Base-by-base conservation (phyloP, 2,113 vertebrate species). In the Cyanoramphus novaezelandiae region DNA sequence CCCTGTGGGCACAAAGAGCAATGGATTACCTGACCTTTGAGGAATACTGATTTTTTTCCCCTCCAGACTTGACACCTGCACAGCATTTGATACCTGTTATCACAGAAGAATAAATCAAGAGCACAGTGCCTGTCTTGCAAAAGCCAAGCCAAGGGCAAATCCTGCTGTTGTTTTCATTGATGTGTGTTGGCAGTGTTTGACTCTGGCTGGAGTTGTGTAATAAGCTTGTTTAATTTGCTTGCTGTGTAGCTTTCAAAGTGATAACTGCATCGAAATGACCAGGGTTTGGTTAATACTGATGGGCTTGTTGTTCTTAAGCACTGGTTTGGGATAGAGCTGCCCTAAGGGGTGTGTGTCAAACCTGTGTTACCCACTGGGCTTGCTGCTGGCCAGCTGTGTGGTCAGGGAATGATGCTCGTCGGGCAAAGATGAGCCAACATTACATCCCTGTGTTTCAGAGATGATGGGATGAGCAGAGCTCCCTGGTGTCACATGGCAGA, bases 111-210 rank as follows among this genome's bases (percentile, higher is more conserved):
- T 69, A 93, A 96, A 94, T 64, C 81, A 86, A 92, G 74, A 82
- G 52, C 35, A 63, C 2, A 0, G 41, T 52, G 35, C 47, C 62
- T 87, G 65, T 68, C 86, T 76, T 65, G 47, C 47, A 64, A 46
- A 71, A 89, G 69, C 81, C 60, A 88, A 90, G 88, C 52, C 92
- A 70, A 88, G 75, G 93, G 80, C 91, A 93, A 93, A 97, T 74
- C 86, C 65, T 87, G 69, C 57, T 0, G 0, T 97, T 86, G 18
- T 82, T 62, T 84, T 95, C 67, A 18, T 6, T 91, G 83, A 78
- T 92, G 81, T 60, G 47, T 33, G 33, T 13, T 95, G 93, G 91
- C 91, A 87, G 52, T 11, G 17, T 57, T 82, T 84, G 94, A 86
- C 0, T 1, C 72, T 1, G 21, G 65, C 84, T 82, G 84, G 81